Base-by-base conservation (phyloP, 2,113 vertebrate species). In the Andinoacara biseriatus region DNA sequence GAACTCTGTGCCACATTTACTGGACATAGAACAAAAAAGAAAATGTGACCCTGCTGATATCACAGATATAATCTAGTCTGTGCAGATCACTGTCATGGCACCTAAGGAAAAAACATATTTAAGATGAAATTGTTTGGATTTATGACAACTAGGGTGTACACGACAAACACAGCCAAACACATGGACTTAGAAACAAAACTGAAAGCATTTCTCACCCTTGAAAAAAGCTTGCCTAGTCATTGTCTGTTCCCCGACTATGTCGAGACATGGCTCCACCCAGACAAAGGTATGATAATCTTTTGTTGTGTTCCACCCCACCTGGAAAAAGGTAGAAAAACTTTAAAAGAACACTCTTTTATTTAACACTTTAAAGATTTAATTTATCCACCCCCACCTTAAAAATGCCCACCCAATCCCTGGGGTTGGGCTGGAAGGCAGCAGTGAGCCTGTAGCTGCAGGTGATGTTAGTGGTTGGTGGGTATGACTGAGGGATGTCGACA, bases 361-460 rank as follows among this genome's bases (percentile, higher is more conserved):
- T 43, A 26, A 18, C 31, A 54, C 49, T 62, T 52, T 52, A 31
- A 57, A n/a, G 13, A 3, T 75, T 43, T 54, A 31, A 14, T 0
- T 72, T 24, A 72, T 52, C 65, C 43, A 52, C 5, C 20, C 91
- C 46, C 58, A 96, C 96, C 94, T 96, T 96, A 63, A 95, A 96
- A 11, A 96, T 92, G 49, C 96, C 96, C 63, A 96, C 93, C 96
- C 96, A 96, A 90, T 96, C 95, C 15, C 92, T 93, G 0, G 84
- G 5, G 72, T 74, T 78, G 2, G 94, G 81, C 61, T 88, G 85
- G 67, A 96, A 82, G 59, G 61, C 62, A 0, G 58, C 43, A 1
- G 88, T 91, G 75, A 96, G 24, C 5, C 78, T 94, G 90, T 94
- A 96, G 62, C 22, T 0, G 90, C 95, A 96, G 63, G 78, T 94